Evolutionary conservation across 2,797 vertebrate species (phyloP), one percentile per base, ranked within the genome.

Genomic region (Sebastes steindachneri): DNA sequence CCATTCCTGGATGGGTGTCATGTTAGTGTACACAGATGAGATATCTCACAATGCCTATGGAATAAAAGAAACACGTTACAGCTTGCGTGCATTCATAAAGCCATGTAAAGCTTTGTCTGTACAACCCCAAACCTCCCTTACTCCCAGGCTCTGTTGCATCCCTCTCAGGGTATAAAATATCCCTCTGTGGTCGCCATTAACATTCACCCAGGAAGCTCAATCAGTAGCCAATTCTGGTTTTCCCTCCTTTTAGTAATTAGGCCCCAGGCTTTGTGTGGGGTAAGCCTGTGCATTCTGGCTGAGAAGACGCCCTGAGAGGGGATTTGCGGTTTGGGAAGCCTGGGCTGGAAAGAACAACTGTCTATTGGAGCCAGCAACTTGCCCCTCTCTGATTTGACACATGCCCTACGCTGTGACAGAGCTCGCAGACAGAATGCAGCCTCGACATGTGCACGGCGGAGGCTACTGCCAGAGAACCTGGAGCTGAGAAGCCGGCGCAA

Each of bases 141-240:
- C 78, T 77, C 68, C 60, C 77, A 77, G 79, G 55, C 69, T 80
- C 58, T 45, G 63, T 64, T 85, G 84, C 89, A 89, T 87, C 77
- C 83, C 80, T 84, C 76, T 83, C 81, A 68, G 82, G 70, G 76
- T 89, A 92, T 92, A 87, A 92, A 90, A 89, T 93, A 92, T 93
- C 91, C 81, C 67, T 86, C 45, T 93, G 91, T 84, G 91, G 92
- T 93, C 85, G 75, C 87, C 86, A 93, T 89, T 85, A 86, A 92
- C 86, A 88, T 92, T 95, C 94, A 95, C 92, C 93, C 93, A 93
- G 93, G 93, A 95, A 94, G 94, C 91, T 89, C 89, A 93, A 92
- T 94, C 93, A 93, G 93, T 90, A 92, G 90, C 88, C 89, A 93
- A 75, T 86, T 92, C 88, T 79, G 76, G 71, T 92, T 89, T 87